phyloP scores from a whole-genome alignment of 2,888 invertebrate genomes.

The Coelogynopora nodosa region DNA sequence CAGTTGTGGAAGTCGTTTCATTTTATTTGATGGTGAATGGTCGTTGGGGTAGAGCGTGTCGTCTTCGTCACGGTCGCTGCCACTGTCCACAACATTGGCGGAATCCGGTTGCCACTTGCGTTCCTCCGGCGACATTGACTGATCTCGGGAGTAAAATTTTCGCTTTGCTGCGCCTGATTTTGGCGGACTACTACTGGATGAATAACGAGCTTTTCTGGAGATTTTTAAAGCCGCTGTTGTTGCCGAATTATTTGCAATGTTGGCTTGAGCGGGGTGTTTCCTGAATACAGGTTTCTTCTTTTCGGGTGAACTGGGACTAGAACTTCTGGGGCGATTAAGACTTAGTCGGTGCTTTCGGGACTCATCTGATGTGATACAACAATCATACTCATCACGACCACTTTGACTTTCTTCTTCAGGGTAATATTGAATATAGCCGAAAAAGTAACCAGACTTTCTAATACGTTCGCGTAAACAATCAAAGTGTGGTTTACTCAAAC shows the following conservation, averaged over 20 bases:
- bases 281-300: neutral
- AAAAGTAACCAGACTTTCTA: neutral
- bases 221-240: neutral
- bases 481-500: neutral
- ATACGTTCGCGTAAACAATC: neutral
- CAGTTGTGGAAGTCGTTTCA: neutral
- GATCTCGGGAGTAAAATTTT: neutral
- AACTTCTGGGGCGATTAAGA: neutral
- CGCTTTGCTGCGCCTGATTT: neutral
- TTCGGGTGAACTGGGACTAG: neutral
- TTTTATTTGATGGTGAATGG: neutral
- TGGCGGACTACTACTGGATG: neutral
- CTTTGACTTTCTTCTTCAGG: neutral
- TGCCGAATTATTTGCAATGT: neutral
- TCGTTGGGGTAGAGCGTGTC: neutral
- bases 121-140: neutral
- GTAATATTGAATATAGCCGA: neutral
- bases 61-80: neutral
- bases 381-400: neutral
- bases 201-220: neutral
- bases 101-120: neutral
- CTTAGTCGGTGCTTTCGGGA: neutral
- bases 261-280: neutral
- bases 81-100: neutral
- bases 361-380: neutral